Evolutionary conservation across 2,888 invertebrate species (phyloP).

Genomic region (Axea sp.): DNA sequence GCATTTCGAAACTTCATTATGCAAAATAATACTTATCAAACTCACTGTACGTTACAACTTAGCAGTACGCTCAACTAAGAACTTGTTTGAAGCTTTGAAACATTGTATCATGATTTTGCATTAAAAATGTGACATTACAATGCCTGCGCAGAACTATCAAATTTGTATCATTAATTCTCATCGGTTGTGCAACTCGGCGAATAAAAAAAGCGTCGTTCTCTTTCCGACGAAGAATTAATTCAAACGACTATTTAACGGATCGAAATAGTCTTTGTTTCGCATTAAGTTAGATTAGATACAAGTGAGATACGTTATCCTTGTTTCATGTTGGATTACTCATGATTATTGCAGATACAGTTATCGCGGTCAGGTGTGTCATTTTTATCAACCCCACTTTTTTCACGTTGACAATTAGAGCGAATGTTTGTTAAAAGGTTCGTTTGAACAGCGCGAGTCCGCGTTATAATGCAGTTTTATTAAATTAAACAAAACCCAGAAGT

Average conservation of each 20-base stretch:
- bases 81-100: too few species aligned
- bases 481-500: conserved; percentile 28
- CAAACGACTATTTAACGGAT: too few species aligned
- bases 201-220: too few species aligned
- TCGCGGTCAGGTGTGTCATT: conserved; percentile 51
- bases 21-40: conserved; percentile 28
- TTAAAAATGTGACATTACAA: conserved; percentile 3
- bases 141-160: too few species aligned
- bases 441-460: conserved; percentile 10
- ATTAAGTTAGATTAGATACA: conserved; percentile 52
- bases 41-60: not conserved
- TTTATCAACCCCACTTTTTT: conserved; percentile 57
- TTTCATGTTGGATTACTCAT: conserved; percentile 39
- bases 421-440: conserved; percentile 42
- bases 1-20: conserved; percentile 19
- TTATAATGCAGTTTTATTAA: conserved; percentile 24
- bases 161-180: too few species aligned
- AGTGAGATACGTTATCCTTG: conserved; percentile 54
- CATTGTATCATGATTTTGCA: not conserved
- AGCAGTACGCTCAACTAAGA: not conserved
- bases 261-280: too few species aligned
- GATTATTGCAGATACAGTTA: conserved; percentile 54
- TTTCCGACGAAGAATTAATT: too few species aligned
- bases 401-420: conserved; percentile 48
- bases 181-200: too few species aligned